Percentiles rank a stretch among this genome's conserved stretches.
These are phyloP conservation scores for Syndactyla subalaris DNA, from an alignment of 2,797 vertebrate species.

Conservation along the genomic window DNA sequence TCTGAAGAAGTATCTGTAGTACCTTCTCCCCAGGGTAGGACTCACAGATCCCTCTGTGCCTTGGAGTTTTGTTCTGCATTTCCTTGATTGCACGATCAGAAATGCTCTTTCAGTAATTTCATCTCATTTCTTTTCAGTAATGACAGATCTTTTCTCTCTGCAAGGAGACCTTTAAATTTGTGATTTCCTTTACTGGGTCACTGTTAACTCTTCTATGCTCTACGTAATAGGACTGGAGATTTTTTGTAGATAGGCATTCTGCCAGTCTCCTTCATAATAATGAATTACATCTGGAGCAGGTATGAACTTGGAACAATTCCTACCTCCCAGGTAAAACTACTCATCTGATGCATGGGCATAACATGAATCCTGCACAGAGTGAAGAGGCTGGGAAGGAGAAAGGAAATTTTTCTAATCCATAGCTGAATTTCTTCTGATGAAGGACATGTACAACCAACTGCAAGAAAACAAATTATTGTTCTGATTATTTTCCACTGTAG, in stretches of 20 bases:
- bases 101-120: conserved; percentile 25
- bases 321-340: conserved; percentile 63
- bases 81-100: conserved; percentile 11
- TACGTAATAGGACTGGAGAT: conserved; percentile 17
- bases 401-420: background rate
- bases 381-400: background rate
- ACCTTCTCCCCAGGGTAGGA: background rate
- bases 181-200: conserved; percentile 28
- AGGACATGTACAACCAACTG: conserved; percentile 39
- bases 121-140: background rate
- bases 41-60: background rate
- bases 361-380: background rate
- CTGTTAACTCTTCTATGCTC: conserved; percentile 26
- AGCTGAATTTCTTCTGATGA: conserved; percentile 37
- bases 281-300: conserved; percentile 48
- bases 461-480: conserved; percentile 42
- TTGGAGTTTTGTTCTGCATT: background rate
- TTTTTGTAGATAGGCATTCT: conserved; percentile 39
- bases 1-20: background rate
- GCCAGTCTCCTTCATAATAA: conserved; percentile 59
- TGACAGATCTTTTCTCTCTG: conserved; percentile 35
- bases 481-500: conserved; percentile 63
- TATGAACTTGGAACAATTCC: conserved; percentile 57
- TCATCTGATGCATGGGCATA: background rate
- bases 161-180: conserved; percentile 8